phyloP scores from a whole-genome alignment of 2,888 invertebrate species.

The Phania funesta region DNA sequence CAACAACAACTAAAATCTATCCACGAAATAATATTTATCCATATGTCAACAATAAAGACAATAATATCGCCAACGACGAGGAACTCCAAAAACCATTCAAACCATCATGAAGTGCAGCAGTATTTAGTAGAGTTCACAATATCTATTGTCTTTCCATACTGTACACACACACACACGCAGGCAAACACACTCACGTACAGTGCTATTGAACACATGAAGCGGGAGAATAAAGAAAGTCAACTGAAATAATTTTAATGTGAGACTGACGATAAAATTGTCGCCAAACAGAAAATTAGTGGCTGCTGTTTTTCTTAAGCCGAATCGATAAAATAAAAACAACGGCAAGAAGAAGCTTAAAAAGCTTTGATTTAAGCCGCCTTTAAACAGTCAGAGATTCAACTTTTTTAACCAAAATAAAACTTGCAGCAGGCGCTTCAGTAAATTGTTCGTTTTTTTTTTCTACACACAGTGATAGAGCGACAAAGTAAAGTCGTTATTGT shows the following conservation, averaged over 20 bases:
- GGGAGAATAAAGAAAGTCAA: slow-evolving; percentile 64
- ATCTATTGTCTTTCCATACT: slow-evolving; percentile 37
- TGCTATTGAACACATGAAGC: slow-evolving; percentile 9
- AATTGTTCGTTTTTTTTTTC: slow-evolving; percentile 37
- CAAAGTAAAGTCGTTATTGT: slow-evolving; percentile 35
- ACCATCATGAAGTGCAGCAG: slow-evolving; percentile 20
- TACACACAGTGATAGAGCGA: slow-evolving; percentile 62
- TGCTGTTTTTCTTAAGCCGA: slow-evolving; percentile 54
- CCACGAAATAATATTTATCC: slow-evolving; percentile 66
- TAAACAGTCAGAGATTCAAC: slow-evolving; percentile 68
- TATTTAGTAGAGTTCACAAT: slow-evolving; percentile 36
- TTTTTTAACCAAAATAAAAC: slow-evolving; percentile 30
- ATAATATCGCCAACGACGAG: slow-evolving; percentile 73
- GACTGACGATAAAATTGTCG: slow-evolving; percentile 78
- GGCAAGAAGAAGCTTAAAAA: slow-evolving; percentile 47
- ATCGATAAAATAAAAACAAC: slow-evolving; percentile 48
- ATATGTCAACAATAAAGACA: slow-evolving; percentile 72
- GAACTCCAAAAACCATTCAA: slow-evolving; percentile 52
- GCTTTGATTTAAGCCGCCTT: slow-evolving; percentile 77
- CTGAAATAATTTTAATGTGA: slow-evolving; percentile 75
- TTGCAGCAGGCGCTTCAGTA: slow-evolving; percentile 33
- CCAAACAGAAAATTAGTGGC: slow-evolving; percentile 73
- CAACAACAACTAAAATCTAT: slow-evolving; percentile 58
- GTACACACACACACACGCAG: not conserved
- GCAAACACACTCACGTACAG: not conserved